Evolutionary conservation across 2,888 invertebrate genomes (phyloP).

Genomic region (Aquatica leii): DNA sequence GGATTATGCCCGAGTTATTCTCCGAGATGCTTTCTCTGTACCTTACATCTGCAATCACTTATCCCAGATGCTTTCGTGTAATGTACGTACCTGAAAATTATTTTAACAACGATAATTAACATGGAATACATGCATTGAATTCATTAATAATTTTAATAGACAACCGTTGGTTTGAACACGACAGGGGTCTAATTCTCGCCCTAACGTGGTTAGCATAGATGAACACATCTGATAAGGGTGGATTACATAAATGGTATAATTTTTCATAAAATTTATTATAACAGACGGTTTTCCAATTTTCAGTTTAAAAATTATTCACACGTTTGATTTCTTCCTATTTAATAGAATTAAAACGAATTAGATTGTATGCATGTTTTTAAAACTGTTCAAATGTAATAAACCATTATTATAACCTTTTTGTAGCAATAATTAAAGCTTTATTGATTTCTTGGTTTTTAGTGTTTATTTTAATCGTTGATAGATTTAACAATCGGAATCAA

Average conservation of each 20-base stretch:
- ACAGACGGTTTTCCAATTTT: neutral
- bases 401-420: too few species aligned
- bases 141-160: slow-evolving; percentile 27
- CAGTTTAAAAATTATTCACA: too few species aligned
- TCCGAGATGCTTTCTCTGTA: neutral
- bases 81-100: slow-evolving; percentile 15
- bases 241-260: slow-evolving; percentile 20
- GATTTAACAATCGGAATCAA: too few species aligned
- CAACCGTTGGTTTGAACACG: slow-evolving; percentile 12
- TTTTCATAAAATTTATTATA: slow-evolving; percentile 10
- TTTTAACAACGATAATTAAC: slow-evolving; percentile 18
- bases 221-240: slow-evolving; percentile 22
- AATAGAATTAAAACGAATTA: too few species aligned
- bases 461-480: too few species aligned
- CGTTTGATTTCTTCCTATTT: too few species aligned
- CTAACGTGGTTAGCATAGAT: slow-evolving; percentile 25
- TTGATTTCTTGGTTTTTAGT: too few species aligned
- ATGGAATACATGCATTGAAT: slow-evolving; percentile 19
- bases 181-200: slow-evolving; percentile 21
- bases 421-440: too few species aligned
- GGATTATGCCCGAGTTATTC: slow-evolving; percentile 20
- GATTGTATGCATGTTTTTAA: too few species aligned
- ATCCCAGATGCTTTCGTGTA: slow-evolving; percentile 18
- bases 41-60: slow-evolving; percentile 15
- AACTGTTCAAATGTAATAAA: too few species aligned